Evolutionary conservation across 2,797 vertebrate species (phyloP).

Genomic region (Mormyrus proboscirostris): DNA sequence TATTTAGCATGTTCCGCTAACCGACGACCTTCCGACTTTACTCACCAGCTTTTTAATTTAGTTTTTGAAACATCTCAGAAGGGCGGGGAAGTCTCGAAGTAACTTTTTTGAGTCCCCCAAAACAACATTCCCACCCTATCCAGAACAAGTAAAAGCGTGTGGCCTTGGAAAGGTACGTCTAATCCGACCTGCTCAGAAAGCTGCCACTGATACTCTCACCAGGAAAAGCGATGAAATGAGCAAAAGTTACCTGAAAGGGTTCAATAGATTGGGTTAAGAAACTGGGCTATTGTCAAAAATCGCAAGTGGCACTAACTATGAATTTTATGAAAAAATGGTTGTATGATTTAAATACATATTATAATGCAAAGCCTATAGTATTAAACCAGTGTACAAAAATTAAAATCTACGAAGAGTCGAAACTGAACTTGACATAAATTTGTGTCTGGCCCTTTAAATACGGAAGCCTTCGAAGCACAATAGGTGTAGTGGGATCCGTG

Average conservation of each 20-base stretch:
- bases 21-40: not conserved
- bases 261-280: not conserved
- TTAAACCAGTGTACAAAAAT: not conserved
- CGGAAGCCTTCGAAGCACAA: not conserved
- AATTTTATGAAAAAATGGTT: not conserved
- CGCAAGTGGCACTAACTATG: not conserved
- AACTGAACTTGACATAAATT: not conserved
- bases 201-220: not conserved
- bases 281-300: not conserved
- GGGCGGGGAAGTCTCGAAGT: not conserved
- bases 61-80: not conserved
- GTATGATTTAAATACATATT: not conserved
- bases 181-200: not conserved
- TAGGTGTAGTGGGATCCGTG: not conserved
- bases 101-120: not conserved
- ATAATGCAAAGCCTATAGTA: not conserved
- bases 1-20: not conserved
- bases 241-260: not conserved
- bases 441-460: not conserved
- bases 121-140: not conserved
- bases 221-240: not conserved
- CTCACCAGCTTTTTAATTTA: not conserved
- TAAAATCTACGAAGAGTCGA: not conserved
- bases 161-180: not conserved
- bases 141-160: not conserved